These are phyloP conservation scores for Ophioninae sp. DNA, from an alignment of 2,888 invertebrate genomes.

Conservation along the genomic window DNA sequence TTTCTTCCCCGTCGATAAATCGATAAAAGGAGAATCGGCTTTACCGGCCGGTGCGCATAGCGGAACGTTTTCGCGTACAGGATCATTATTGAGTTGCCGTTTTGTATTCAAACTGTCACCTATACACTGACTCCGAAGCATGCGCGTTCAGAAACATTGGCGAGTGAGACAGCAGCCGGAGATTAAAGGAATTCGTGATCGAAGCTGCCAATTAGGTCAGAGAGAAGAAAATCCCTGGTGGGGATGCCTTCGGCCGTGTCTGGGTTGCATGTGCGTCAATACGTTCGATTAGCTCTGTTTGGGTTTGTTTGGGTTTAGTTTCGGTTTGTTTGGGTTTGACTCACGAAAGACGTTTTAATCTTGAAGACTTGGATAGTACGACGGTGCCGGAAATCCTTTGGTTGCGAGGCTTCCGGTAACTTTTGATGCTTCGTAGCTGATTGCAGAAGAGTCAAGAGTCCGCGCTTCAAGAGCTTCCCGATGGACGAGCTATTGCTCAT, in stretches of 20 bases:
- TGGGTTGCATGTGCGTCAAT: not conserved
- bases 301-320: constrained; percentile 2
- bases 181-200: constrained; percentile 49
- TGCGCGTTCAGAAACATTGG: not conserved
- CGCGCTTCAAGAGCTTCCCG: constrained; percentile 41
- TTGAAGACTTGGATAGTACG: constrained; percentile 32
- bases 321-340: too few species aligned
- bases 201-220: constrained; percentile 36
- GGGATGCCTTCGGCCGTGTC: constrained; percentile 31
- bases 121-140: not conserved
- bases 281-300: not conserved
- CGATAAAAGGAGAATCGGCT: too few species aligned
- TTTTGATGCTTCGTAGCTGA: constrained; percentile 32
- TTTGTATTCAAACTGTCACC: too few species aligned
- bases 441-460: constrained; percentile 35
- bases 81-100: too few species aligned
- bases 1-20: too few species aligned
- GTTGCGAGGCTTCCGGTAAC: not conserved
- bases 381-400: constrained; percentile 29
- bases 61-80: too few species aligned
- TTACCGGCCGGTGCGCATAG: too few species aligned
- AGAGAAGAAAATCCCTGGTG: constrained; percentile 13
- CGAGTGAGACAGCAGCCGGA: not conserved
- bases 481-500: constrained; percentile 44
- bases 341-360: constrained; percentile 53